These are phyloP conservation scores for Ictalurus punctatus DNA, from an alignment of 2,113 vertebrate genomes.

Conservation along the genomic window DNA sequence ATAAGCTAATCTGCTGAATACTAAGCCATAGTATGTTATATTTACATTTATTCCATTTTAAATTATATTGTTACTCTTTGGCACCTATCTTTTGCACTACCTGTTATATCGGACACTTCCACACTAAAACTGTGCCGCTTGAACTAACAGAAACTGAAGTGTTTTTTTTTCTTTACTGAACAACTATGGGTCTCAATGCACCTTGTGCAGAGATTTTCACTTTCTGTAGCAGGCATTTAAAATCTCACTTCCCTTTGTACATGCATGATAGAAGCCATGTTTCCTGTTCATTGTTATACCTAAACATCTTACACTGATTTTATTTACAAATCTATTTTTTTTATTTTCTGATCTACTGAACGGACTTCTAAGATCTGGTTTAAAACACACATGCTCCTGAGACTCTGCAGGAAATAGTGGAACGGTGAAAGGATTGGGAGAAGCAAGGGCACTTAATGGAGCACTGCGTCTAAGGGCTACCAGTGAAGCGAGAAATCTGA, in stretches of 20 bases:
- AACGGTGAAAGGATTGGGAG: conserved; percentile 49
- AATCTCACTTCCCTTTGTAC: conserved; percentile 26
- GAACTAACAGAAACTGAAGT: too few relatives aligned
- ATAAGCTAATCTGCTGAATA: too few relatives aligned
- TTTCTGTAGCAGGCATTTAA: background rate
- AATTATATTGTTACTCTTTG: too few relatives aligned
- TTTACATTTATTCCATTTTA: too few relatives aligned
- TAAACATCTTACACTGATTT: conserved; percentile 52
- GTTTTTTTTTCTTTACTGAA: background rate
- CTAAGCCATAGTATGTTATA: too few relatives aligned
- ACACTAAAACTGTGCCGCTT: too few relatives aligned
- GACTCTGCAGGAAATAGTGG: conserved; percentile 36
- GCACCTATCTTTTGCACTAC: too few relatives aligned
- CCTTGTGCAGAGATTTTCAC: conserved; percentile 30
- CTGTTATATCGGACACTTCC: too few relatives aligned
- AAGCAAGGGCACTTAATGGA: conserved; percentile 66
- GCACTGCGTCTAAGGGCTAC: conserved; percentile 47
- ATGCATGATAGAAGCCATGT: conserved; percentile 27
- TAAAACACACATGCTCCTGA: conserved; percentile 43
- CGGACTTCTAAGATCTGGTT: conserved; percentile 27
- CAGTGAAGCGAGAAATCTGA: conserved; percentile 70
- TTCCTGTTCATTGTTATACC: conserved; percentile 4
- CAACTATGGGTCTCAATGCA: conserved; percentile 1
- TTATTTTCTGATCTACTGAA: background rate
- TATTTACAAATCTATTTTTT: conserved; percentile 20